Conservation (phyloP, 2,888 invertebrate genomes). For the Podotricha telesiphe region DNA sequence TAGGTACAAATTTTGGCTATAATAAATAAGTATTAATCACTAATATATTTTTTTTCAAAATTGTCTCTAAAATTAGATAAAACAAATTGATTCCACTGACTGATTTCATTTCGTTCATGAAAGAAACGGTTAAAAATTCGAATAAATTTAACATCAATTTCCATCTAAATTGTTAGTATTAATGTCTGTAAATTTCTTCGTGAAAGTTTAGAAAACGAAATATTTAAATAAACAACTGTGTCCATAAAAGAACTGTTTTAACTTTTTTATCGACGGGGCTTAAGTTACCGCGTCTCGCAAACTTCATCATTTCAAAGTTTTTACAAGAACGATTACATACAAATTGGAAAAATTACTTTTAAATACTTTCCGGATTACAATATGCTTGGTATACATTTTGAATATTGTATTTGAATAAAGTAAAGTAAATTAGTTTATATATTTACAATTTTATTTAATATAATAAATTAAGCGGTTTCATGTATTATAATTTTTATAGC, state of each 20-base stretch:
- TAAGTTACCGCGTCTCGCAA: conserved; percentile 12
- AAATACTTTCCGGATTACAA: background rate
- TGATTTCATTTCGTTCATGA: background rate
- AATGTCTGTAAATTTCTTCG: background rate
- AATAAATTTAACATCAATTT: background rate
- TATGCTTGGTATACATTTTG: background rate
- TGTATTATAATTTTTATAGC: too few relatives aligned
- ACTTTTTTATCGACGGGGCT: conserved; percentile 14
- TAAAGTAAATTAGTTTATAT: background rate
- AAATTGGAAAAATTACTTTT: conserved; percentile 16
- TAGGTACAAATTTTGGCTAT: too few relatives aligned
- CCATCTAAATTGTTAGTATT: background rate
- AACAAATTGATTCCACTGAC: too few relatives aligned
- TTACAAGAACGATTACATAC: conserved; percentile 8
- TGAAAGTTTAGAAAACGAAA: background rate
- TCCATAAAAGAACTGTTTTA: background rate
- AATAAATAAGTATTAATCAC: too few relatives aligned
- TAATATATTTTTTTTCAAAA: too few relatives aligned
- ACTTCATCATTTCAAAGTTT: conserved; percentile 11
- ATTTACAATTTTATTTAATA: background rate
- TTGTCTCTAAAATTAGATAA: too few relatives aligned
- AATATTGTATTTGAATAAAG: background rate
- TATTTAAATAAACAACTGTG: conserved; percentile 3
- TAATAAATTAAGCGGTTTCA: too few relatives aligned
- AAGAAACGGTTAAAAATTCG: background rate